phyloP scores from a whole-genome alignment of 2,113 vertebrate species.

The Pseudopipra pipra region DNA sequence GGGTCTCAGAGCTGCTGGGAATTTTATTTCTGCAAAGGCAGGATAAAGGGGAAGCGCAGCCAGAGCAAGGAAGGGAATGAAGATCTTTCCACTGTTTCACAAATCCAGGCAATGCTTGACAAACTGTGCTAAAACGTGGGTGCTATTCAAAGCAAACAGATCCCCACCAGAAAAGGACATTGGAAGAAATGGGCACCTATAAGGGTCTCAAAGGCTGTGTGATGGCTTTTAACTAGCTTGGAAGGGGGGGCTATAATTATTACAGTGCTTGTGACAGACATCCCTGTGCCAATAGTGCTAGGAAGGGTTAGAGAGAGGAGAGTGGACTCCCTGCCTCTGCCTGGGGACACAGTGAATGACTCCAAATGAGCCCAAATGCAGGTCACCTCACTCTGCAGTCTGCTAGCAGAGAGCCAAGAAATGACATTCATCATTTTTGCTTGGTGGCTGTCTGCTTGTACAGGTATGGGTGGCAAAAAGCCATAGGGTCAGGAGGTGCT shows the following conservation, averaged over 20 bases:
- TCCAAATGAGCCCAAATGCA: not conserved
- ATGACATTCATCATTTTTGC: rapidly evolving
- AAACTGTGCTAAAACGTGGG: not conserved
- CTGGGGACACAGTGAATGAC: not conserved
- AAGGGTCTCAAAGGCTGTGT: not conserved
- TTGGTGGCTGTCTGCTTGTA: not conserved
- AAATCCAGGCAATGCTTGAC: not conserved
- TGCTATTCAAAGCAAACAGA: not conserved
- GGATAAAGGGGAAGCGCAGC: not conserved
- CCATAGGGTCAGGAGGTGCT: not conserved
- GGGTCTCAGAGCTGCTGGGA: not conserved
- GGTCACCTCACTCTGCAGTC: not conserved
- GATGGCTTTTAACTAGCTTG: not conserved
- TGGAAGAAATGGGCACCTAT: not conserved
- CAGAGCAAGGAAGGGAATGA: not conserved
- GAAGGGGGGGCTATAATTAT: not conserved
- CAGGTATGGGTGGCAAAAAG: not conserved
- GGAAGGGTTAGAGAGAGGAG: not conserved
- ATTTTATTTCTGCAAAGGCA: not conserved
- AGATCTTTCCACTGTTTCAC: not conserved
- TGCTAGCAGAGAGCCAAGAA: not conserved
- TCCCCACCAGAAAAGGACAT: not conserved
- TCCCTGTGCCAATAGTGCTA: not conserved
- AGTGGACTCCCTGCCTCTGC: not conserved
- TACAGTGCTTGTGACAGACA: not conserved